Base-by-base conservation (phyloP, 2,113 vertebrate genomes). In the Aleadryas rufinucha region DNA sequence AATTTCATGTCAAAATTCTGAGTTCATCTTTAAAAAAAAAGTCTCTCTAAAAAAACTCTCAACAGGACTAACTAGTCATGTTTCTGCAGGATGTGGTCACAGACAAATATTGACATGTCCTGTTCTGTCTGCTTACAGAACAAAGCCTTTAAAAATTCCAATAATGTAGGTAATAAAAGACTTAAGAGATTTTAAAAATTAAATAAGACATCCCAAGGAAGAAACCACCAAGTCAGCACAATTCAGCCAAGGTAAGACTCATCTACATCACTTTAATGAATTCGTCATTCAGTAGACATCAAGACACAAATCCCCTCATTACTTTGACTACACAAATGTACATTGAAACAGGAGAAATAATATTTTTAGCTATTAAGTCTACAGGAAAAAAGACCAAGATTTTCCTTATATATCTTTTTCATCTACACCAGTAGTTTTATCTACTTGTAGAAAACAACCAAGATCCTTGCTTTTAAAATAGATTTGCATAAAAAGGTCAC, bases 71-170 rank as follows among this genome's bases (percentile, higher is more conserved):
- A 79, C 82, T 35, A 90, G 83, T 89, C 56, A 59, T 87, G 68
- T 21, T 83, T 94, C 78, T 91, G 41, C 94, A 94, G 95, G 93
- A 96, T 95, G 91, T 2, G 28, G 93, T 89, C 81, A 84, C 84
- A 85, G 91, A 71, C 94, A 95, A 96, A 96, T 91, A 96, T 94
- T 96, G 94, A 91, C 93, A 91, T 33, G 78, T 94, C 87, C 91
- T 94, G 74, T 79, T 93, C 94, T 50, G 74, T 76, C 81, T 87
- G 66, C 94, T 91, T 87, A 76, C 52, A 94, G 91, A 95, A 74
- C 39, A 93, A 90, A 89, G 60, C 50, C 53, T 87, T 94, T 83
- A 31, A 95, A 92, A 95, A 89, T 61, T 54, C 57, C 70, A 91
- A 21, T 84, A 94, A 77, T 27, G 6, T 89, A 93, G 76, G 60